Conservation (phyloP, 2,113 vertebrate genomes). For the Sitta europaea region DNA sequence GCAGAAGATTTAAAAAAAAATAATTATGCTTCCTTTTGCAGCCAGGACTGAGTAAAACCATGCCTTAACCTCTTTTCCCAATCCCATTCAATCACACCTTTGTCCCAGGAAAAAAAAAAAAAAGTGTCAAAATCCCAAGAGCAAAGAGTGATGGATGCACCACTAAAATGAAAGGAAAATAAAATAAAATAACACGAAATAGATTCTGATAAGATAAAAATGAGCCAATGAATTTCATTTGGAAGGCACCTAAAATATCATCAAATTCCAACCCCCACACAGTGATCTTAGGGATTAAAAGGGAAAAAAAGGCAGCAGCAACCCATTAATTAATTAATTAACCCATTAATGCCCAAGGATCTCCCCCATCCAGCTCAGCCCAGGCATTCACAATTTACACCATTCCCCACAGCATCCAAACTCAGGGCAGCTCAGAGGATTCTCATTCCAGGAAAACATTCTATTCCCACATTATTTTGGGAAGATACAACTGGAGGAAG, state of each 20-base stretch:
- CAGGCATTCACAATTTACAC: background rate
- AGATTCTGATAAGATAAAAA: background rate
- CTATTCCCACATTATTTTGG: background rate
- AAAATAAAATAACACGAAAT: background rate
- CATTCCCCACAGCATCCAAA: background rate
- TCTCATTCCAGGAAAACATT: background rate
- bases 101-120: background rate
- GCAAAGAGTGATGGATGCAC: background rate
- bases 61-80: background rate
- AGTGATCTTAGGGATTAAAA: background rate
- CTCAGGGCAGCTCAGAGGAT: background rate
- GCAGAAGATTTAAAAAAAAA: background rate
- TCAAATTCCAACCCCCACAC: background rate
- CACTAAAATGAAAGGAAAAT: background rate
- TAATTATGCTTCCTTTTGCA: background rate
- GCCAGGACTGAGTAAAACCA: background rate
- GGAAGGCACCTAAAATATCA: background rate
- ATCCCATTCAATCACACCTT: background rate
- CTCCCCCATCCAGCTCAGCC: background rate
- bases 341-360: background rate
- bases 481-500: background rate
- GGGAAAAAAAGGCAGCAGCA: background rate
- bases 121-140: background rate
- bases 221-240: background rate
- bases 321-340: background rate